Base-by-base conservation (phyloP, 2,888 invertebrate species). In the Leptinotarsa peninsularis region DNA sequence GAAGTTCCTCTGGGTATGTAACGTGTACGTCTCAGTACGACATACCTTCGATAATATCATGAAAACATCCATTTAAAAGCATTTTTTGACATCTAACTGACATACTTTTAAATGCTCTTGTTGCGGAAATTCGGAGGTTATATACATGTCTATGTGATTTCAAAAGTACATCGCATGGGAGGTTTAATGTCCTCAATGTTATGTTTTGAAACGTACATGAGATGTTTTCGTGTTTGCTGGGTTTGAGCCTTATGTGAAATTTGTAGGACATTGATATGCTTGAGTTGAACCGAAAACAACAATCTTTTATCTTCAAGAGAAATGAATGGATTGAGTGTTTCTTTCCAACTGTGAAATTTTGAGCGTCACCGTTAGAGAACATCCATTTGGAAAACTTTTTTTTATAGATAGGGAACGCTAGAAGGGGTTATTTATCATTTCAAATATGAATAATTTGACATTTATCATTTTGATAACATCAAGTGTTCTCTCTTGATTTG, bases 91-190 rank as follows among this genome's bases (percentile, higher is more conserved):
- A 67, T 67, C 50, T 67, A 21, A 67, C 21, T 50, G 49, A 67
- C 18, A 67, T 67, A 67, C 50, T 49, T 50, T 67, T 15, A 49
- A 21, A 67, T 49, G 67, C 49, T 4, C 15, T n/a, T 67, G 67
- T 67, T 67, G 67, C 67, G 67, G 67, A 67, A 67, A 67, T 67
- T 67, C 49, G 50, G 67, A 67, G 67, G 67, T 67, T 67, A 18
- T 17, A 67, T 4, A 67, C 67, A 67, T 67, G 50, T 67, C 67
- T 49, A 67, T 67, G 14, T 67, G 17, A 50, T 67, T 50, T 67
- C 5, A 67, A 67, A 67, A 49, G 67, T 67, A 67, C 67, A 67
- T 67, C 50, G 50, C 67, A 67, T 50, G 49, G 67, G 50, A 67
- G 67, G 67, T 66, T 27, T 4, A 66, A 66, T 66, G 66, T 14